Percentiles rank a stretch among this genome's conserved stretches.
These are phyloP conservation scores for Phoebastria nigripes DNA, from an alignment of 2,797 vertebrate species.

Conservation along the genomic window DNA sequence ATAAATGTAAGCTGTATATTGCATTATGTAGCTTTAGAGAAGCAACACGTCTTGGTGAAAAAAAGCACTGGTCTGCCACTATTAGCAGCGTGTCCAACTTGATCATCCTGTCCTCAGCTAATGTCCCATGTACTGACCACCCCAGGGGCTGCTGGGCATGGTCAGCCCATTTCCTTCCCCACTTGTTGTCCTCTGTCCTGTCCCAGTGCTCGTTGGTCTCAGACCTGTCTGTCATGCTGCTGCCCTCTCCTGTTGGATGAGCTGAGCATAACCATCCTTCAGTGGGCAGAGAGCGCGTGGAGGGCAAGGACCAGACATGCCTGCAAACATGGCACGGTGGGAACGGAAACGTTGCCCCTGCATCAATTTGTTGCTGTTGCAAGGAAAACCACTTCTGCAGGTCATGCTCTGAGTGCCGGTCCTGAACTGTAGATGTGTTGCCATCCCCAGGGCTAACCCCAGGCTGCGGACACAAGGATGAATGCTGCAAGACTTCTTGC, in stretches of 20 bases:
- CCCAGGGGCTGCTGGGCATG: neutral
- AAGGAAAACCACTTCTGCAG: neutral
- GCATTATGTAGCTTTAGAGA: neutral
- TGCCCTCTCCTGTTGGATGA: neutral
- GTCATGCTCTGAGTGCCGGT: accelerated
- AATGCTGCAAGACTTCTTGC: neutral
- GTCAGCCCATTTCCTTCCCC: neutral
- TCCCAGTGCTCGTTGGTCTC: neutral
- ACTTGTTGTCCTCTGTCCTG: neutral
- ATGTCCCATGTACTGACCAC: neutral
- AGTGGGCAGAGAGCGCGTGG: accelerated
- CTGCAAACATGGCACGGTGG: neutral
- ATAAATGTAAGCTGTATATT: neutral
- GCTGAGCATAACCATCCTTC: neutral
- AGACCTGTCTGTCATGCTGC: neutral
- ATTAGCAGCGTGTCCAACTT: accelerated
- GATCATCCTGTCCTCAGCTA: neutral
- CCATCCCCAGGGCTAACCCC: neutral
- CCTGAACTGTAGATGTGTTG: neutral
- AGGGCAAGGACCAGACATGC: neutral
- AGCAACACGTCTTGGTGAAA: neutral
- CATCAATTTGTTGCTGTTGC: neutral
- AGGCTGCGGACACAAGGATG: accelerated
- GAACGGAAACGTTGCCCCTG: neutral
- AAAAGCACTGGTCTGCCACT: neutral